Evolutionary conservation across 2,888 invertebrate genomes (phyloP).

Genomic region (Aphrophora alni): DNA sequence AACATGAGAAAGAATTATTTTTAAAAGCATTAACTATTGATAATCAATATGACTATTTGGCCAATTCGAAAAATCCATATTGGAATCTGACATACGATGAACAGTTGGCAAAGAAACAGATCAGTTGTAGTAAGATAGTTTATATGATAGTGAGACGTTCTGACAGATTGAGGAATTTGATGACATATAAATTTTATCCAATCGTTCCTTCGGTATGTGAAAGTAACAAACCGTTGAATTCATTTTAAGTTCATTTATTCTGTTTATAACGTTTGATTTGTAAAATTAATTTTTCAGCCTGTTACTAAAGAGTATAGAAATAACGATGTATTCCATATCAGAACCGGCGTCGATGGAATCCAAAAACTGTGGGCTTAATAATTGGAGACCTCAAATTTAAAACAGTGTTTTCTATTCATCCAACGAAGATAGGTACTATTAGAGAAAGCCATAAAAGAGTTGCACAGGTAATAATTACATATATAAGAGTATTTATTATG

Average conservation of each 20-base stretch:
- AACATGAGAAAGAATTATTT: background rate
- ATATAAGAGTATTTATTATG: no score
- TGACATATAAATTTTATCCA: no score
- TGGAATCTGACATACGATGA: background rate
- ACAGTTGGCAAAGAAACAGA: background rate
- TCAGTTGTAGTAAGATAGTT: background rate
- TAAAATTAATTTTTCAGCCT: conserved; percentile 55
- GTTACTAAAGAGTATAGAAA: conserved; percentile 55
- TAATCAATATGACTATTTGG: background rate
- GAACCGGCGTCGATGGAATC: conserved; percentile 55
- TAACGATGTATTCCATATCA: conserved; percentile 57
- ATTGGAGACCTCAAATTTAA: conserved; percentile 52
- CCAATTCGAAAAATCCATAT: background rate
- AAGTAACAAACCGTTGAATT: no score
- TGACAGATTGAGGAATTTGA: no score
- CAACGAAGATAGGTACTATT: no score
- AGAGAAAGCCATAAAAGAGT: no score
- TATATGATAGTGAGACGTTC: no score
- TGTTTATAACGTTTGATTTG: no score
- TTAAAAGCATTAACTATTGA: background rate
- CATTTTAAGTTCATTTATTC: no score
- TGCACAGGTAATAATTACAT: no score
- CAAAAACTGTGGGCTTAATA: conserved; percentile 57
- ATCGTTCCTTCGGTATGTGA: no score
- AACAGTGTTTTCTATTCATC: conserved; percentile 53